Base-by-base conservation (phyloP, 2,797 vertebrate species). In the Lagodon rhomboides region DNA sequence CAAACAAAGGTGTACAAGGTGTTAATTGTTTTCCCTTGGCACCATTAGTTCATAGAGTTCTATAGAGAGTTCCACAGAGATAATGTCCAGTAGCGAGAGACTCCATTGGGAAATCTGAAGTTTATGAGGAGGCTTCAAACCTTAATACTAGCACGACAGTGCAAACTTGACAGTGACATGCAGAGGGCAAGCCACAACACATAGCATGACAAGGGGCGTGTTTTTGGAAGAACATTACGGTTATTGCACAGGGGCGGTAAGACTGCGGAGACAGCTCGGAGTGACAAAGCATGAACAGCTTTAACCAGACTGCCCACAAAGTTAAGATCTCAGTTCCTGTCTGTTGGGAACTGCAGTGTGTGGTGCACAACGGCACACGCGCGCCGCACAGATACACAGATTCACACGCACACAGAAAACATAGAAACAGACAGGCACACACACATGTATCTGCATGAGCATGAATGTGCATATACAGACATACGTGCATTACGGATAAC, bases 321-420 rank as follows among this genome's bases (percentile, higher is more conserved):
- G 68, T 80, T 77, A 46, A 71, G 87, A 59, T 92, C 56, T 91
- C 22, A 86, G 62, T 94, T 94, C 92, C 93, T 94, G 92, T 90
- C 82, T 90, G 89, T 88, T 91, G 78, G 74, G 44, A 73, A 81
- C 76, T 78, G 65, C 77, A 65, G 83, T 73, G 68, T 80, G 71
- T 66, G 73, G 77, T 75, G 62, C 76, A 79, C 70, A 71, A 34
- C 16, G 46, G 27, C 55, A 71, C 70, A 77, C 68, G 69, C 50
- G 23, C 30, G 65, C 71, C 22, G 20, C 27, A 59, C 66, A 59
- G 51, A 47, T 44, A 65, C 38, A 73, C 23, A 75, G 49, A 63
- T 9, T 68, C 46, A 50, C 49, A 75, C 12, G 10, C 44, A 68
- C 17, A n/a, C 74, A 75, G 41, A 78, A 69, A 82, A 61, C 0